Evolutionary conservation across 2,113 vertebrate genomes (phyloP).

Genomic region (Tonatia bakeri): DNA sequence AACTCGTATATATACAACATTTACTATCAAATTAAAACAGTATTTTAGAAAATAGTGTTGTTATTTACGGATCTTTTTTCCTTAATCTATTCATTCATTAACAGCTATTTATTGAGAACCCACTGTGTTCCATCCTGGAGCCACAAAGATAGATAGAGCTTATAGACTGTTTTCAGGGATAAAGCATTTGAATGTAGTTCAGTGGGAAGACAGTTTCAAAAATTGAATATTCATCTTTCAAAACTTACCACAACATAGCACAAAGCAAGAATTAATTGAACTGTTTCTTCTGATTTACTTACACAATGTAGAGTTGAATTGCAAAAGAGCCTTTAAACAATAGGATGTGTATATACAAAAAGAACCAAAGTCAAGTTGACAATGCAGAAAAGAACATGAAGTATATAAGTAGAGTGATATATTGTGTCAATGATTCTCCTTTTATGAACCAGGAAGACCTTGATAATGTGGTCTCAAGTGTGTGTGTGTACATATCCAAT

Average conservation of each 20-base stretch:
- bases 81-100: background rate
- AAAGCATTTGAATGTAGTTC: conserved; percentile 43
- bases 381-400: conserved; percentile 64
- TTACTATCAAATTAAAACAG: background rate
- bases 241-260: conserved; percentile 15
- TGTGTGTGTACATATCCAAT: background rate
- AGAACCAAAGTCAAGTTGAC: conserved; percentile 73
- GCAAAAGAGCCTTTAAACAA: conserved; percentile 75
- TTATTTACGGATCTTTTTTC: background rate
- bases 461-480: conserved; percentile 38
- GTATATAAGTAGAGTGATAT: conserved; percentile 19
- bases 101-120: background rate
- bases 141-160: background rate
- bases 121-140: background rate
- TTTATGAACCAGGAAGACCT: conserved; percentile 59
- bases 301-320: conserved; percentile 69
- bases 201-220: conserved; percentile 49
- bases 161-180: background rate
- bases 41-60: background rate
- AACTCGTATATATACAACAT: background rate
- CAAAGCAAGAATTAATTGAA: conserved; percentile 70
- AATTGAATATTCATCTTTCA: conserved; percentile 54
- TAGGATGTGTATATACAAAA: conserved; percentile 64
- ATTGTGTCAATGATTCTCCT: conserved; percentile 26
- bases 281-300: conserved; percentile 62